Evolutionary conservation across 2,797 vertebrate genomes (phyloP).

Genomic region (Semaprochilodus insignis): DNA sequence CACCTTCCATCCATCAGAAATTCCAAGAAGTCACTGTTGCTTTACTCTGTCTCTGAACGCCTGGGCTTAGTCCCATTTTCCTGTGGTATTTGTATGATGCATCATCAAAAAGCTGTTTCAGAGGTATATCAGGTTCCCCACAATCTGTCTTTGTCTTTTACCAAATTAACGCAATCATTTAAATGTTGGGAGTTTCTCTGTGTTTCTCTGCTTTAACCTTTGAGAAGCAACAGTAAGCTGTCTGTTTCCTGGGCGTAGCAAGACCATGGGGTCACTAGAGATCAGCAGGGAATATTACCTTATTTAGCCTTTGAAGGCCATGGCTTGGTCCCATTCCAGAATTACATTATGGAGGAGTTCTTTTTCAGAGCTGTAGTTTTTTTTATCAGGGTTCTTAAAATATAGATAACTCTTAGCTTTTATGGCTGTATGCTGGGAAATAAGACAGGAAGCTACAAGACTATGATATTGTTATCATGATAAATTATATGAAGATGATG

Average conservation of each 20-base stretch:
- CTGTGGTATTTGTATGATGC: background rate
- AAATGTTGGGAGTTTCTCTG: background rate
- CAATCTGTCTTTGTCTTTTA: no score
- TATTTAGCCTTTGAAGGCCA: background rate
- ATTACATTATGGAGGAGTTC: conserved; percentile 1
- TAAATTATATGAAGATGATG: no score
- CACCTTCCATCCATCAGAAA: background rate
- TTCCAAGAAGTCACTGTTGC: background rate
- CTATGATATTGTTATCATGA: no score
- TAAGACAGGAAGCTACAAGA: no score
- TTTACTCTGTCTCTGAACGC: background rate
- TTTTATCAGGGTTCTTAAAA: conserved; percentile 3
- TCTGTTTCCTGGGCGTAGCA: background rate
- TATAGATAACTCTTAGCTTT: conserved; percentile 14
- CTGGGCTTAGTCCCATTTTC: background rate
- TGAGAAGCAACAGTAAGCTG: background rate
- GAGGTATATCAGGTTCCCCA: background rate
- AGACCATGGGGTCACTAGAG: background rate
- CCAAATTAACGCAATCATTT: no score
- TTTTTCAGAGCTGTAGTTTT: background rate
- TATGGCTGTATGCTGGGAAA: background rate
- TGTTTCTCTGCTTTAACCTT: no score
- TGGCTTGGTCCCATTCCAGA: background rate
- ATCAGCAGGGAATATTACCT: background rate
- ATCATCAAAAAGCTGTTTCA: background rate